Conservation (phyloP, 2,797 vertebrate genomes). For the Eulemur albifrons region DNA sequence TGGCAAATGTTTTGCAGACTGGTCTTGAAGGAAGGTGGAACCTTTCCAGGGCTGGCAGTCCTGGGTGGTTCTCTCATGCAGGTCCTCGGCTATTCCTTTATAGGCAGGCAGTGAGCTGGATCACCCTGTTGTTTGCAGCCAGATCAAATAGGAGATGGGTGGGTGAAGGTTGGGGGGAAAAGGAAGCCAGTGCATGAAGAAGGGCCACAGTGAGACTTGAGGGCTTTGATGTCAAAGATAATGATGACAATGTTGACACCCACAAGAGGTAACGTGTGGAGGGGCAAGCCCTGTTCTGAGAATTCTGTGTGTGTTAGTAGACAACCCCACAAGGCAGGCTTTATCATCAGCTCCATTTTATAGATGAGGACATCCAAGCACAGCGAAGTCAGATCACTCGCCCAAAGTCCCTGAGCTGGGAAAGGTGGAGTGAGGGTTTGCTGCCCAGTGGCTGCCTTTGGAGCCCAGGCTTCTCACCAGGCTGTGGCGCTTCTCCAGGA, state of each 20-base stretch:
- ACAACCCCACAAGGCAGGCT: not conserved
- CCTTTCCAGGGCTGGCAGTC: not conserved
- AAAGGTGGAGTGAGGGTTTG: not conserved
- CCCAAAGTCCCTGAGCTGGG: not conserved
- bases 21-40: not conserved
- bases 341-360: not conserved
- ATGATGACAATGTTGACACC: too few relatives aligned
- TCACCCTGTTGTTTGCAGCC: not conserved
- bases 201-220: not conserved
- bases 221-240: not conserved
- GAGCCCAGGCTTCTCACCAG: not conserved
- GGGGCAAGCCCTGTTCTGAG: not conserved
- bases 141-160: not conserved
- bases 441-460: not conserved
- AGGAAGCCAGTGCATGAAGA: not conserved
- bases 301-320: not conserved
- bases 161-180: fast-evolving
- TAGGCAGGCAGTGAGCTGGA: not conserved
- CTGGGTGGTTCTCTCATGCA: not conserved
- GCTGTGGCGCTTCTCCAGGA: not conserved
- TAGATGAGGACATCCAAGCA: not conserved
- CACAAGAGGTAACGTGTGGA: not conserved
- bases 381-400: not conserved
- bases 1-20: not conserved
- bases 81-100: not conserved